phyloP scores from a whole-genome alignment of 2,113 vertebrate species.

The Chrysemys picta region DNA sequence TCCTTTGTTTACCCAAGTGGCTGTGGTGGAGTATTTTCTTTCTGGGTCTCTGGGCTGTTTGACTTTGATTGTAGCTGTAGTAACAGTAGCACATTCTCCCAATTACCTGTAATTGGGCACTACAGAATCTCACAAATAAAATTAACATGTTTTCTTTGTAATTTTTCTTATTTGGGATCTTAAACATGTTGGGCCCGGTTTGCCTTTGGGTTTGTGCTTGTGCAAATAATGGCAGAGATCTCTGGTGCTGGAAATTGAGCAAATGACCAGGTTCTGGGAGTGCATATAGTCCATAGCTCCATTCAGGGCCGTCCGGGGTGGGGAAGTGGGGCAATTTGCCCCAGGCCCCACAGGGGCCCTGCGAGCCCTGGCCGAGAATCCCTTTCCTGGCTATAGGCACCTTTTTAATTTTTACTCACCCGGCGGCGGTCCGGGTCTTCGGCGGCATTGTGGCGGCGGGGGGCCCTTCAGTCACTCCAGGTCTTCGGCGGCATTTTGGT shows the following conservation, averaged over 20 bases:
- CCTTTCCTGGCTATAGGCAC: no score
- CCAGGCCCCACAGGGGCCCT: no score
- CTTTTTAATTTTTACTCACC: no score
- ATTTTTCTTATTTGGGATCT: background rate
- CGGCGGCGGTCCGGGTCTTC: no score
- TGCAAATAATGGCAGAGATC: background rate
- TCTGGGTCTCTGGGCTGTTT: background rate
- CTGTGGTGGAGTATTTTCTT: background rate
- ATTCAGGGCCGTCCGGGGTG: no score
- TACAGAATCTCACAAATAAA: background rate
- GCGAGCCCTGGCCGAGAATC: no score
- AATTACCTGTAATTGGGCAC: background rate
- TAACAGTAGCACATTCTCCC: background rate
- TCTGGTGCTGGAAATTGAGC: background rate
- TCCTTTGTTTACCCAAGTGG: background rate
- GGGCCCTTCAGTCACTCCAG: no score
- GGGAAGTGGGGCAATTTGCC: no score
- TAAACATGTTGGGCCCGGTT: background rate
- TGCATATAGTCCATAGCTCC: accelerated
- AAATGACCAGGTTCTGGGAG: background rate
- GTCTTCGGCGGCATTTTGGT: no score
- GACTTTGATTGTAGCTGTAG: background rate
- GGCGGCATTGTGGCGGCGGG: no score
- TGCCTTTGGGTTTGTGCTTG: background rate
- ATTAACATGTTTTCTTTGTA: background rate